Evolutionary conservation across 1,140 invertebrate species (phyloP).

Genomic region (Teleogryllus occipitalis): DNA sequence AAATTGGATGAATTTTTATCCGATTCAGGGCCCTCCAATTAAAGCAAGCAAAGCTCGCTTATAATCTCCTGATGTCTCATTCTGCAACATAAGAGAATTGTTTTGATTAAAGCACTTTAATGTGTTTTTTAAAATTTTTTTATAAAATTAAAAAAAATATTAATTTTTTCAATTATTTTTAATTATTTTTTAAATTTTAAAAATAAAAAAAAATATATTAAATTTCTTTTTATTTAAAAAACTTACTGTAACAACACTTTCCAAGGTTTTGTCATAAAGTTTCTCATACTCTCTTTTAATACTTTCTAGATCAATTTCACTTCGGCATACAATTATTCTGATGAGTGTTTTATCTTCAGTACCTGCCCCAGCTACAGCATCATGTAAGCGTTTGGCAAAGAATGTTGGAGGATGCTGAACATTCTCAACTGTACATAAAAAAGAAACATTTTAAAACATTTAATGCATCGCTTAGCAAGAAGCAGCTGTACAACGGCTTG

Average conservation of each 20-base stretch:
- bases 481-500: not conserved
- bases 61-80: constrained; percentile 50
- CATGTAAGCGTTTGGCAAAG: constrained; percentile 63
- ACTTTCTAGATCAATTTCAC: constrained; percentile 60
- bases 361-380: constrained; percentile 61
- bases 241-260: constrained; percentile 52
- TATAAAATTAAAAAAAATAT: no score
- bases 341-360: constrained; percentile 65
- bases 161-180: no score
- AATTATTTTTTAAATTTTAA: no score
- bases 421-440: constrained; percentile 50
- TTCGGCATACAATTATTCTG: constrained; percentile 60
- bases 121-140: no score
- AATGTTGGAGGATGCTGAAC: constrained; percentile 57
- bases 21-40: constrained; percentile 35
- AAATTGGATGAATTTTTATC: not conserved
- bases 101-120: no score
- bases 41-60: constrained; percentile 55
- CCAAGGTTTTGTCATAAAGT: constrained; percentile 58
- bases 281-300: constrained; percentile 61
- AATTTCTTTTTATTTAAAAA: not conserved
- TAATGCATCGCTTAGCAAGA: not conserved
- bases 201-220: no score
- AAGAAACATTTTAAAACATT: not conserved
- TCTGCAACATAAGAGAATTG: constrained; percentile 23